These are phyloP conservation scores for Brachypodius melanocephalos DNA, from an alignment of 2,113 vertebrate genomes.

Conservation along the genomic window DNA sequence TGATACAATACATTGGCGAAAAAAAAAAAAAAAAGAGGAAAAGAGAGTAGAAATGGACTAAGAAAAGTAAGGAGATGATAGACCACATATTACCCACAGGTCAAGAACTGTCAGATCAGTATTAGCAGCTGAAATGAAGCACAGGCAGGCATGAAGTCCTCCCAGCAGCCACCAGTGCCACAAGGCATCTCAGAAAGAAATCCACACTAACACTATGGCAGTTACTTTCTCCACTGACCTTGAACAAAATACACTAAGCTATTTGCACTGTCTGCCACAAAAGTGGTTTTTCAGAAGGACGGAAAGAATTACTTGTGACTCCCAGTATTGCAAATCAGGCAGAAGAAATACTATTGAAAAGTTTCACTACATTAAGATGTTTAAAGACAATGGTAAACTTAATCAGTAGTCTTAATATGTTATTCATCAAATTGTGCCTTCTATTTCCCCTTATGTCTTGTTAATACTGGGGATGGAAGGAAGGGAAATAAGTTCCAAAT, in stretches of 20 bases:
- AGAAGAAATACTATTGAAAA: neutral
- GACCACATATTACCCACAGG: conserved; percentile 8
- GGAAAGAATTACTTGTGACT: neutral
- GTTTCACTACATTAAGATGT: neutral
- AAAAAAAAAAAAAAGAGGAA: neutral
- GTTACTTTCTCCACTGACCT: conserved; percentile 47
- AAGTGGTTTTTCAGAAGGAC: neutral
- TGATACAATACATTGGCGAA: neutral
- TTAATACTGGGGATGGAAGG: neutral
- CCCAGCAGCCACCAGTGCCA: conserved; percentile 24
- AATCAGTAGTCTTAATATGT: neutral
- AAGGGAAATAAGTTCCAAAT: neutral
- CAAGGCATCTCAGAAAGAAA: conserved; percentile 50
- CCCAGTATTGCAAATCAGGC: neutral
- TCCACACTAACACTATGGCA: conserved; percentile 12
- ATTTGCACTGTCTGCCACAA: neutral
- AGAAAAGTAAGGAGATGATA: conserved; percentile 4
- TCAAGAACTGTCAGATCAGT: conserved; percentile 47
- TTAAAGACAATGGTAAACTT: neutral
- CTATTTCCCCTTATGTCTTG: neutral
- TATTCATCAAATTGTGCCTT: neutral
- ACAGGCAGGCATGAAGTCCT: neutral
- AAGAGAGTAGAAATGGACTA: neutral
- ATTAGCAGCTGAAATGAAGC: conserved; percentile 30
- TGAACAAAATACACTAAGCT: conserved; percentile 13